Base-by-base conservation (phyloP, 2,888 invertebrate genomes). In the Chirona hameri region DNA sequence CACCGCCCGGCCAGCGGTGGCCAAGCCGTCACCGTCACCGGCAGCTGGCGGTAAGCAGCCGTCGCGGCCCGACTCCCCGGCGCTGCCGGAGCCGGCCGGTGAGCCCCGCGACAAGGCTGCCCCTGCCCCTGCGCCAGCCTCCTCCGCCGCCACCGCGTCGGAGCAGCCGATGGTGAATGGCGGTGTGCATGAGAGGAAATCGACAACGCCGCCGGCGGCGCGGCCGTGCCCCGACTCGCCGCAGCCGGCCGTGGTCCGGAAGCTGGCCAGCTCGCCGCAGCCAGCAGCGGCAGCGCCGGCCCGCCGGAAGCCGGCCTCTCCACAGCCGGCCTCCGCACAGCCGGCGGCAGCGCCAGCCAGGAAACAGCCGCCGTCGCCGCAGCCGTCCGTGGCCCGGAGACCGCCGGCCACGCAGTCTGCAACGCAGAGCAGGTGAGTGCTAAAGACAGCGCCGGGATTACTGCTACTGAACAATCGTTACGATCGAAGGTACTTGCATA, bases 1-100 rank as follows among this genome's bases (percentile, higher is more conserved):
- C 83, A 92, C 92, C 72, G 92, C 91, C 82, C 92, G 91, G 87
- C 89, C 90, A 46, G 27, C 24, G 69, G 29, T 4, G 31, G 18
- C 27, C 57, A n/a, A 29, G 80, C 46, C 46, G 52, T n/a, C 52
- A 29, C 24, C 29, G 69, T 39, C 39, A 7, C 39, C 39, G 7
- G 39, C 7, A 39, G 27, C 52, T 21, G 29, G 81, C 81, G 52
- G 57, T 27, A 65, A 80, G 46, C 29, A 79, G 10, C 76, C 60
- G 39, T 57, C 84, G 55, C 18, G 76, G 79, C 79, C 81, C 27
- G 24, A 52, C 52, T 60, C 83, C 21, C 39, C 81, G 27, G 57
- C 81, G 39, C 21, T 81, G 48, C 27, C 80, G 9, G 80, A 48
- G 52, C 52, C 52, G 80, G 27, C 80, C 80, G 80, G 52, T 12